phyloP scores from a whole-genome alignment of 1,140 invertebrate species.

The Vollenhovia emeryi region DNA sequence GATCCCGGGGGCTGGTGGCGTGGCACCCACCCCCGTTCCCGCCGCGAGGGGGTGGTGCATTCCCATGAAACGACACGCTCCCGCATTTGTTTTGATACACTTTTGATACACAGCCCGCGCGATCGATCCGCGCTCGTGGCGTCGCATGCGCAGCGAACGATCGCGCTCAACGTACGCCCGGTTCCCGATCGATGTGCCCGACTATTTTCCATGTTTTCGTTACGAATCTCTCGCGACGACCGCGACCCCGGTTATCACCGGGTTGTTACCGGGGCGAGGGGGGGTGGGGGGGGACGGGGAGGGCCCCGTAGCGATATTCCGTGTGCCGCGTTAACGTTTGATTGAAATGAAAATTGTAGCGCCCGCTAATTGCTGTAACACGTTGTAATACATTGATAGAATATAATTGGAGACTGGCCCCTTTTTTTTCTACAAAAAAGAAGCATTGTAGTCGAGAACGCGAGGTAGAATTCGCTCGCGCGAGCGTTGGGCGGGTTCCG shows the following conservation, averaged over 20 bases:
- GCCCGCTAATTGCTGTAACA: not conserved
- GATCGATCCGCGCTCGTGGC: conserved; percentile 46
- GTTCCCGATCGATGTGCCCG: conserved; percentile 44
- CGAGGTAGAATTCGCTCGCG: not conserved
- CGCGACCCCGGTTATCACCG: not conserved
- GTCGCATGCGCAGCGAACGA: conserved; percentile 53
- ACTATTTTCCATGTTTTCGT: conserved; percentile 31
- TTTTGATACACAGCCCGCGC: conserved; percentile 37
- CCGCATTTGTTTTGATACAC: conserved; percentile 39
- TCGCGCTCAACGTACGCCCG: conserved; percentile 23
- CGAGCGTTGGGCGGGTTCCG: not conserved
- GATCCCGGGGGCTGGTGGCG: too few species aligned
- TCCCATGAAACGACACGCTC: not conserved
- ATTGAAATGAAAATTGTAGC: not conserved
- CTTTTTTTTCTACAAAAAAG: not conserved
- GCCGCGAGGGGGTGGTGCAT: too few species aligned
- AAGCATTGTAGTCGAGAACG: not conserved
- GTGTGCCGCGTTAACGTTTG: not conserved
- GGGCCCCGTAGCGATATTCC: not conserved
- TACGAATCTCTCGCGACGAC: conserved; percentile 40
- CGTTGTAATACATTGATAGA: not conserved
- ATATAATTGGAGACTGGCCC: not conserved
- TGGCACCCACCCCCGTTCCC: too few species aligned
- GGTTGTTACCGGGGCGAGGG: not conserved
- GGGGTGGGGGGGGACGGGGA: not conserved